Evolutionary conservation across 1,140 invertebrate genomes (phyloP), one percentile per base, ranked within the genome.

Genomic region (Lepidotrigona ventralis): DNA sequence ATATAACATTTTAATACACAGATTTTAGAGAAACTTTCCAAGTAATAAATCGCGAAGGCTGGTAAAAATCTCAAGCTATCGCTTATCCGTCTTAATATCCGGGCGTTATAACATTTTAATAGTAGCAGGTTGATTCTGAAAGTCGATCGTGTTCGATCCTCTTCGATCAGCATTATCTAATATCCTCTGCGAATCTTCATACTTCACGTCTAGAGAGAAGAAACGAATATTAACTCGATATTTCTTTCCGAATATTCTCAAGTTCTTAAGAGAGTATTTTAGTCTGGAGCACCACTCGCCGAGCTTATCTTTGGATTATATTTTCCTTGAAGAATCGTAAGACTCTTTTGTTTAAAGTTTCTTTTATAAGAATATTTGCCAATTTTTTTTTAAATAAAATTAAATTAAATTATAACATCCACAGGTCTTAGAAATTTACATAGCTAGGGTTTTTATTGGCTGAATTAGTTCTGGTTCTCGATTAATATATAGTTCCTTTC

Each of bases 71-170:
- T 39, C 14, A 19, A 74, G 58, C 79, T 46, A n/a, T n/a, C 70
- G 58, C 21, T 73, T 53, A 63, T 63, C 56, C 69, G 46, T 17
- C 39, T 81, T 53, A 64, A 81, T 73, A 81, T 81, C 56, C 70
- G 46, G 26, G 1, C 3, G 12, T 56, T 26, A 26, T 23, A 58
- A 79, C 23, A 29, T 73, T 58, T 73, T 74, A 80, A 73, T 73
- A 80, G 26, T 39, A 46, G 54, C 26, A 60, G 8, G 11, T 33
- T 4, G 39, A 51, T 33, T 26, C 29, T 8, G 9, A 29, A 54
- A 33, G 29, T 26, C 14, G 26, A 71, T 26, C 68, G 21, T n/a
- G 26, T 39, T 60, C 78, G 68, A 72, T 69, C 11, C 23, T 39
- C 11, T 29, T 39, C 26, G 26, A 78, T 70, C 54, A 17, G 23